Evolutionary conservation across 2,797 vertebrate species (phyloP), one percentile per base, ranked within the genome.

Genomic region (Benthosema pterotum): DNA sequence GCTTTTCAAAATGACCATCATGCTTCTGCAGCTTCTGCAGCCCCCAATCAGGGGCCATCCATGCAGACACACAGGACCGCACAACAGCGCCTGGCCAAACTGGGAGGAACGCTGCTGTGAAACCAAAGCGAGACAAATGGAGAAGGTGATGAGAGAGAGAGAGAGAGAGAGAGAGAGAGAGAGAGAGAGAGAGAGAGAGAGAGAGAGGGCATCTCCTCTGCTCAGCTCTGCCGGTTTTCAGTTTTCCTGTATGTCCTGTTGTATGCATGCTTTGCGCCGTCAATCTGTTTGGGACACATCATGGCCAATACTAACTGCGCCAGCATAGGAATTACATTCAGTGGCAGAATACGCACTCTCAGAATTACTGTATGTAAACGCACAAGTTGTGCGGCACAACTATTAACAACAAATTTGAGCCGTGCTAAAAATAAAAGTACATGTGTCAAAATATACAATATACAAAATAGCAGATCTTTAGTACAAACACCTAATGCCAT

Each of bases 1-100:
- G 68, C 57, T 75, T 71, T 48, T 38, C 32, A 66, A 80, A 83
- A 79, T 79, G 43, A 67, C 65, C 71, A 75, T 60, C 15, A 73
- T 62, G 79, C 48, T 67, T 52, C 65, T 78, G 74, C 63, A 77
- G 52, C 59, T 77, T 77, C 65, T n/a, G n/a, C n/a, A n/a, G 68
- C 51, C 50, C 22, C 66, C 69, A 79, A 88, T 87, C 82, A 86
- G 77, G 53, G 71, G 52, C 42, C 85, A 82, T 69, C 72, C 87
- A 84, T 78, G 80, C 85, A 86, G 62, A 68, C 77, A 78, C 56
- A 57, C 51, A 16, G 19, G 43, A 22, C 51, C 6, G 1, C 48
- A 8, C 0, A 3, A 5, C 54, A 76, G 8, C 32, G 32, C 42
- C 65, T 59, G 13, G 46, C 72, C 67, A 58, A 61, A 67, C 25